A percentile compares a stretch with the other conserved stretches of the same genome.
Conservation (phyloP, 2,797 vertebrate species). For the Enteromius paludinosus region DNA sequence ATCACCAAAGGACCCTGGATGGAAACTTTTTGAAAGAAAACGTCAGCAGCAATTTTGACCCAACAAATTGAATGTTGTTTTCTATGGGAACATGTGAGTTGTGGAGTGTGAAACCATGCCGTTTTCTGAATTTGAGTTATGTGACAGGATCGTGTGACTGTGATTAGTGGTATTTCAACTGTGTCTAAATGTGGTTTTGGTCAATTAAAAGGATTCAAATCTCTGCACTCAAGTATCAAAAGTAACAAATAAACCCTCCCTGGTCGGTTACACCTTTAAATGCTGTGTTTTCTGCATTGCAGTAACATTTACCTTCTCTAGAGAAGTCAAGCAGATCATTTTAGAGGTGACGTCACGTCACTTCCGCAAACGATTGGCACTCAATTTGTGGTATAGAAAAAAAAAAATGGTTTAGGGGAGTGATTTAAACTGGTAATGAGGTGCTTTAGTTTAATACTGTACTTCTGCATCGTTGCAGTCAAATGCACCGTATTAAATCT, state of each 20-base stretch:
- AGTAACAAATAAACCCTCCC: slow-evolving; percentile 70
- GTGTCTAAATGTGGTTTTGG: slow-evolving; percentile 29
- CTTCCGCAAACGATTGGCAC: slow-evolving; percentile 75
- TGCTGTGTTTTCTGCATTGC: slow-evolving; percentile 85
- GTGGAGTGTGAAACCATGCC: slow-evolving; percentile 51
- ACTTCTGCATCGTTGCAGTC: slow-evolving; percentile 2
- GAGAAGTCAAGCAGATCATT: slow-evolving; percentile 81
- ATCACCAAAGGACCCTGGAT: slow-evolving; percentile 72
- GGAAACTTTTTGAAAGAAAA: slow-evolving; percentile 66
- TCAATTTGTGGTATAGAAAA: slow-evolving; percentile 64
- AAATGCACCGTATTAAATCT: not conserved
- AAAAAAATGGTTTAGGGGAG: slow-evolving; percentile 46
- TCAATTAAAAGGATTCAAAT: slow-evolving; percentile 70
- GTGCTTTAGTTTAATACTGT: slow-evolving; percentile 58
- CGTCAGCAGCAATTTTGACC: slow-evolving; percentile 39
- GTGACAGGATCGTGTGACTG: slow-evolving; percentile 33
- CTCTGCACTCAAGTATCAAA: slow-evolving; percentile 76
- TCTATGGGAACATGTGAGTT: slow-evolving; percentile 20
- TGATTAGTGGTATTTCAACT: slow-evolving; percentile 49
- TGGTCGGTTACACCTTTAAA: slow-evolving; percentile 74
- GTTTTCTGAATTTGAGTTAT: slow-evolving; percentile 35
- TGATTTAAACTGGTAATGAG: slow-evolving; percentile 58
- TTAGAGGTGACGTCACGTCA: slow-evolving; percentile 74
- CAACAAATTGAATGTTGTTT: slow-evolving; percentile 48
- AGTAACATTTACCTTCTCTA: slow-evolving; percentile 84